Conservation (phyloP, 1,140 invertebrate species). For the Pinna nobilis region DNA sequence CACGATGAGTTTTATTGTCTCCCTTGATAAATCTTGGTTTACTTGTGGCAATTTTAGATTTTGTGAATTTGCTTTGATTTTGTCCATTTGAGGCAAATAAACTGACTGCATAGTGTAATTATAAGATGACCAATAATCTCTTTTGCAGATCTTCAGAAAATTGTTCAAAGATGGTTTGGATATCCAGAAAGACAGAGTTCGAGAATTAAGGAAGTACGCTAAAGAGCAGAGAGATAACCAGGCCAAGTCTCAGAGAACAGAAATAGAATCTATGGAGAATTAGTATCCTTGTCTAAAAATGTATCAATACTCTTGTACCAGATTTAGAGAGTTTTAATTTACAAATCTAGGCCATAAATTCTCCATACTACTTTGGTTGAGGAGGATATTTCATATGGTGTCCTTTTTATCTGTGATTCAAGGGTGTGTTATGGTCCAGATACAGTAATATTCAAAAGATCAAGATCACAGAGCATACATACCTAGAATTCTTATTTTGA, state of each 20-base stretch:
- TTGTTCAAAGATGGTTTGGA: conserved; percentile 72
- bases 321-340: neutral
- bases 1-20: too few species aligned
- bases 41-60: neutral
- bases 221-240: conserved; percentile 67
- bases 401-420: too few species aligned
- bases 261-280: conserved; percentile 73
- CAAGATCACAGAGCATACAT: too few species aligned
- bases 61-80: neutral
- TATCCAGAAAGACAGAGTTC: conserved; percentile 73
- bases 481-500: too few species aligned
- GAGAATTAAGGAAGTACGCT: conserved; percentile 71
- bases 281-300: conserved; percentile 72
- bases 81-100: too few species aligned
- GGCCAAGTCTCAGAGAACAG: conserved; percentile 61
- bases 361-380: too few species aligned
- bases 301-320: too few species aligned
- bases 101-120: neutral
- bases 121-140: neutral
- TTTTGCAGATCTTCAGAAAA: conserved; percentile 70
- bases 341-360: too few species aligned
- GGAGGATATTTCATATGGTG: too few species aligned
- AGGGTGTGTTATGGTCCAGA: too few species aligned
- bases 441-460: too few species aligned
- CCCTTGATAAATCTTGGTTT: too few species aligned